These are phyloP conservation scores for Trichoplusia ni DNA, from an alignment of 1,140 invertebrate genomes.

Conservation along the genomic window DNA sequence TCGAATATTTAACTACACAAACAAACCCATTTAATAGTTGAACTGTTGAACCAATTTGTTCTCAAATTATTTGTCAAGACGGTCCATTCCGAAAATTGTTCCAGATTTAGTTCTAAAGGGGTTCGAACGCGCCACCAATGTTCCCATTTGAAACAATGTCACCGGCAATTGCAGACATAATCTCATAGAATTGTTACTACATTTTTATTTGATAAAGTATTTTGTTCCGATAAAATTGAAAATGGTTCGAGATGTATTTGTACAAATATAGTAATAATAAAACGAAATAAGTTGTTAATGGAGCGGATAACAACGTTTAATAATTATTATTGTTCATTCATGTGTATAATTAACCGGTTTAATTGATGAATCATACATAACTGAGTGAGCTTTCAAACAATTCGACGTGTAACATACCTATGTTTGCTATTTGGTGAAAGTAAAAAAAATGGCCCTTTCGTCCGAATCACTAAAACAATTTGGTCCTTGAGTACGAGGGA, in stretches of 20 bases:
- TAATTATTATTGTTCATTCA: neutral
- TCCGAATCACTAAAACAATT: neutral
- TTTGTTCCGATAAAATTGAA: no score
- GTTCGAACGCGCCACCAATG: slow-evolving; percentile 44
- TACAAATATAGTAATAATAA: neutral
- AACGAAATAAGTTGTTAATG: neutral
- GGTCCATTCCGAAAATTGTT: slow-evolving; percentile 69
- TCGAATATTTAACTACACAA: slow-evolving; percentile 61
- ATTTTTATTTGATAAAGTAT: no score
- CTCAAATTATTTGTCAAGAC: slow-evolving; percentile 70
- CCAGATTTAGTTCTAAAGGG: slow-evolving; percentile 72
- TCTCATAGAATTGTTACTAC: slow-evolving; percentile 32
- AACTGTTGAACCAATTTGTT: slow-evolving; percentile 68
- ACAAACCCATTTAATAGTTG: slow-evolving; percentile 60
- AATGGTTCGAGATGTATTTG: no score
- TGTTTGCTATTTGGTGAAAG: no score
- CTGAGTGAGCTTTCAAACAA: no score
- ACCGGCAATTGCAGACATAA: slow-evolving; percentile 21
- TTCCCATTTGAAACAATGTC: slow-evolving; percentile 54
- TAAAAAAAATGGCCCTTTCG: neutral
- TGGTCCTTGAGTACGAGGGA: no score
- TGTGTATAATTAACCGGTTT: neutral
- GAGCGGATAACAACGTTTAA: neutral
- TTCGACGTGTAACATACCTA: no score
- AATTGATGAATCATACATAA: neutral